phyloP scores from a whole-genome alignment of 1,140 invertebrate species.

The Condylostylus longicornis region DNA sequence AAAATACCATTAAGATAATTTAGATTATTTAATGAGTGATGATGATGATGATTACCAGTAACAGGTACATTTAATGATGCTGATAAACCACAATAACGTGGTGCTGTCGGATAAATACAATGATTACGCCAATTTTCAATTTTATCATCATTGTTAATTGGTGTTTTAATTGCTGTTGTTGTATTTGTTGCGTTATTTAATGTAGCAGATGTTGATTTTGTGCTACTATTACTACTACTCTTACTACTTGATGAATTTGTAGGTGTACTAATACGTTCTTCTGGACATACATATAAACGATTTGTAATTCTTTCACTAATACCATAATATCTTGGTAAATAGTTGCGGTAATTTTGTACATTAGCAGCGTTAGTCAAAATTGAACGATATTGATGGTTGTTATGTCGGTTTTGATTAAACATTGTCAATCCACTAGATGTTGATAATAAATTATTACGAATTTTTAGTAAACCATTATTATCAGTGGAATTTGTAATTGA shows the following conservation, averaged over 20 bases:
- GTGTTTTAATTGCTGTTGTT: slow-evolving; percentile 1
- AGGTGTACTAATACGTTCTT: background rate
- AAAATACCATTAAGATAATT: too few relatives aligned
- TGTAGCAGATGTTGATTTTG: slow-evolving; percentile 22
- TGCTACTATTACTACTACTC: slow-evolving; percentile 16
- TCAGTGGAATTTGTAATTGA: too few relatives aligned
- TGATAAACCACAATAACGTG: slow-evolving; percentile 17
- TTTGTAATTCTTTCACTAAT: background rate
- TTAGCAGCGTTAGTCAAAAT: slow-evolving; percentile 1
- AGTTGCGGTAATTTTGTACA: slow-evolving; percentile 8
- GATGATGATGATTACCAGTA: slow-evolving; percentile 6
- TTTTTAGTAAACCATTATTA: too few relatives aligned
- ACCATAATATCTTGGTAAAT: slow-evolving; percentile 8
- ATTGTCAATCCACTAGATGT: too few relatives aligned
- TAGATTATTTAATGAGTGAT: background rate
- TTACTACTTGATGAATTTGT: background rate
- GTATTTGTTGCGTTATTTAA: slow-evolving; percentile 13
- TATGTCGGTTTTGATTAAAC: slow-evolving; percentile 16
- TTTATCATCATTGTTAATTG: slow-evolving; percentile 2
- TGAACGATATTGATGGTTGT: slow-evolving; percentile 7
- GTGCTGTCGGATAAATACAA: slow-evolving; percentile 16
- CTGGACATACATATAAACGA: slow-evolving; percentile 4
- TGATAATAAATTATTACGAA: too few relatives aligned
- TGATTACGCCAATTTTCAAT: slow-evolving; percentile 29
- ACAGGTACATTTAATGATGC: slow-evolving; percentile 6